Base-by-base conservation (phyloP, 2,797 vertebrate species). In the Chanos chanos region DNA sequence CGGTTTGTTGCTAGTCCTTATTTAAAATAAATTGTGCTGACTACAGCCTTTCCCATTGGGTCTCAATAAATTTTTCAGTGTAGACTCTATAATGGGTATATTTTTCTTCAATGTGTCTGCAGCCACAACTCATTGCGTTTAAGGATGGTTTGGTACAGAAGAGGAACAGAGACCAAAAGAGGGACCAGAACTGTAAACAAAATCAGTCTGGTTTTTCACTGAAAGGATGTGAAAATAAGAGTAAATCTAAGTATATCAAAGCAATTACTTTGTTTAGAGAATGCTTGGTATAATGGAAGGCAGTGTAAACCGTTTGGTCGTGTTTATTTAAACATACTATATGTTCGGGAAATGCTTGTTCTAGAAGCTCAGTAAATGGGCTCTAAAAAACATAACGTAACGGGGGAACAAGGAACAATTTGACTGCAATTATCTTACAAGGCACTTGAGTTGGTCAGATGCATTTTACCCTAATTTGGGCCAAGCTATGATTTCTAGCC, bases 131-230 rank as follows among this genome's bases (percentile, higher is more conserved):
- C 36, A 53, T 56, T 61, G 65, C 63, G 47, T 18, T 58, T 44
- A 65, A 40, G 39, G 60, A 49, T 41, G 58, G 33, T 18, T 34
- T 28, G 19, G 25, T 61, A 56, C 15, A 68, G 66, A 48, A 30
- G 4, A 59, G 39, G 31, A n/a, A n/a, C 59, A 44, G 45, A 47
- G 53, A 61, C 49, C 16, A 63, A 61, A 27, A 57, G 8, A 44
- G 64, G 15, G 50, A 28, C 33, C 52, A 19, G 61, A 55, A 64
- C 31, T 13, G 31, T 73, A 76, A 76, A 81, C 66, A 75, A 76
- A 75, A 74, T 73, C 69, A 76, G 62, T 66, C 47, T 58, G 40
- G 36, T 55, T 66, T 72, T 77, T 66, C 48, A 57, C 71, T 70
- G 66, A 49, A 74, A 70, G 65, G 63, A 66, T 67, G 65, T 61